Percentiles rank a stretch among this genome's conserved stretches.
Conservation (phyloP, 1,140 invertebrate species). For the Bombyx mandarina region DNA sequence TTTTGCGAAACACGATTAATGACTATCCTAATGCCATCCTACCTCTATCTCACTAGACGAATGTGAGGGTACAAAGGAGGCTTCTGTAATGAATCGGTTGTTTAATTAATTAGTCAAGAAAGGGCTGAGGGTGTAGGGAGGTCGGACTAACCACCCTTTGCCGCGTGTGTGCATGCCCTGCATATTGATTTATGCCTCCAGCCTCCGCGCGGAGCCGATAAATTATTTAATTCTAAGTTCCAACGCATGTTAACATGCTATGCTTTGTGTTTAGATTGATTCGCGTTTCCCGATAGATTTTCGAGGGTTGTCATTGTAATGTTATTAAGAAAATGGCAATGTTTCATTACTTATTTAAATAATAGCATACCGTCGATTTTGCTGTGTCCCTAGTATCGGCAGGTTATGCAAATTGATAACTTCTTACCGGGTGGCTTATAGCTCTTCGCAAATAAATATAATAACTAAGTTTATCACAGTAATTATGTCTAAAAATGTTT, state of each 20-base stretch:
- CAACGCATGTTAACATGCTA: constrained; percentile 29
- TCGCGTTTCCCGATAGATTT: constrained; percentile 4
- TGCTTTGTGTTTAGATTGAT: constrained; percentile 11
- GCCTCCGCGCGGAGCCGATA: constrained; percentile 46
- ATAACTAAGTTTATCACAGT: too few relatives aligned
- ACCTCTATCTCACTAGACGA: constrained; percentile 47
- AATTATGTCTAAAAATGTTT: too few relatives aligned
- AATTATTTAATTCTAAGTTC: constrained; percentile 68
- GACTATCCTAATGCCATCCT: constrained; percentile 27
- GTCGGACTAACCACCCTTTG: constrained; percentile 16
- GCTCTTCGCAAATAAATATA: too few relatives aligned
- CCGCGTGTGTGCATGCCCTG: constrained; percentile 58
- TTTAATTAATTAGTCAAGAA: constrained; percentile 73
- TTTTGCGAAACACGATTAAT: constrained; percentile 7
- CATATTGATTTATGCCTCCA: constrained; percentile 64
- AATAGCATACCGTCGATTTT: too few relatives aligned
- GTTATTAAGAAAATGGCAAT: too few relatives aligned
- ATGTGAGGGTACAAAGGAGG: constrained; percentile 66
- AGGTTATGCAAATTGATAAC: too few relatives aligned
- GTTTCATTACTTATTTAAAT: too few relatives aligned
- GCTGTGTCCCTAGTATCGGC: too few relatives aligned
- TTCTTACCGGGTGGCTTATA: too few relatives aligned
- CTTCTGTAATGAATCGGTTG: constrained; percentile 69
- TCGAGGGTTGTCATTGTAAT: too few relatives aligned
- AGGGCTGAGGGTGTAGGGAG: constrained; percentile 34